Percentiles rank a stretch among this genome's conserved stretches.
phyloP scores from a whole-genome alignment of 2,888 invertebrate species.

The Cryptophagus acutangulus region DNA sequence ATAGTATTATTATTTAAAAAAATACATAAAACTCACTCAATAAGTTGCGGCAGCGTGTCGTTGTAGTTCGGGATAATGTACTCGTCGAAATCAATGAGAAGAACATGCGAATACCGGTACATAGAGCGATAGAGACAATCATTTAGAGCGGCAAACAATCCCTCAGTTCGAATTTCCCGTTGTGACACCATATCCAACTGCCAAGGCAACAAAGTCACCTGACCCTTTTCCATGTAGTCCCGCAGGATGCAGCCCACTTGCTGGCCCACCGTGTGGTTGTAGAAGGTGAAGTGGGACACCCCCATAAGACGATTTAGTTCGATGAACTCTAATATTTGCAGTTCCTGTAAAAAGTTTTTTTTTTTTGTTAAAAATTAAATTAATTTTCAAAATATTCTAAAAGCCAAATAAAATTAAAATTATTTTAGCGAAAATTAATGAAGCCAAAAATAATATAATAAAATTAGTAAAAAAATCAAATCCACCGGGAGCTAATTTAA shows the following conservation, averaged over 20 bases:
- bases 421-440: too few relatives aligned
- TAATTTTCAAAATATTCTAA: too few relatives aligned
- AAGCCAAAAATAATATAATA: too few relatives aligned
- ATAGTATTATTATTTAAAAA: too few relatives aligned
- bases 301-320: conserved; percentile 82
- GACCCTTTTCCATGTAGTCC: conserved; percentile 50
- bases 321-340: conserved; percentile 83
- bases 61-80: conserved; percentile 79
- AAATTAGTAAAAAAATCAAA: too few relatives aligned
- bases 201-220: conserved; percentile 75
- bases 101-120: conserved; percentile 75
- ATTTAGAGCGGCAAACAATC: conserved; percentile 86
- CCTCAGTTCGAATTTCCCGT: conserved; percentile 87
- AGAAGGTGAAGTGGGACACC: conserved; percentile 82
- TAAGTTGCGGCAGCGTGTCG: conserved; percentile 67
- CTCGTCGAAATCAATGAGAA: conserved; percentile 85
- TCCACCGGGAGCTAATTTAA: too few relatives aligned
- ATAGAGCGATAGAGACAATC: conserved; percentile 90
- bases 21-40: conserved; percentile 52
- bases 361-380: too few relatives aligned
- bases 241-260: conserved; percentile 66
- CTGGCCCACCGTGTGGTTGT: conserved; percentile 80
- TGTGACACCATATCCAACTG: conserved; percentile 81
- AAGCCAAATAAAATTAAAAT: too few relatives aligned
- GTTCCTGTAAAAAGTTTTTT: conserved; percentile 55